Conservation (phyloP, 92 coral and sea anemone genomes). For the Epizoanthus illoricatus region DNA sequence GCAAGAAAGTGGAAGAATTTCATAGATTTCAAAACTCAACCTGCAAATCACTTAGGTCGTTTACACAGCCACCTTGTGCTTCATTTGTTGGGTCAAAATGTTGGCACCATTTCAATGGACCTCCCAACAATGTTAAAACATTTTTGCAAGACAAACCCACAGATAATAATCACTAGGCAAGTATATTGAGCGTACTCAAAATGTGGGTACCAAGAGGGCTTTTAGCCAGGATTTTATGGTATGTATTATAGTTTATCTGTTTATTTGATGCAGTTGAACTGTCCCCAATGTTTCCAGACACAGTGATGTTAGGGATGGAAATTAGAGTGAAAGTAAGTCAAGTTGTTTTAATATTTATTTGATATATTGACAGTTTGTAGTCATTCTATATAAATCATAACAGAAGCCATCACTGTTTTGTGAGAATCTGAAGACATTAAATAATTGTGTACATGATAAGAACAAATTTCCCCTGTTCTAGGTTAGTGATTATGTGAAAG, state of each 20-base stretch:
- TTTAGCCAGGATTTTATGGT: too few relatives aligned
- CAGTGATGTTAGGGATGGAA: conserved; percentile 97
- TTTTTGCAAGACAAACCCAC: too few relatives aligned
- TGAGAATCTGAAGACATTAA: neutral
- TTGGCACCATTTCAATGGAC: too few relatives aligned
- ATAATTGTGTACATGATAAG: neutral
- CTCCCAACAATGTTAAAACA: too few relatives aligned
- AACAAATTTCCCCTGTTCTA: conserved; percentile 9
- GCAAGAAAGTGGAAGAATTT: too few relatives aligned
- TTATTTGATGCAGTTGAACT: conserved; percentile 63
- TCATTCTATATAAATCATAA: neutral
- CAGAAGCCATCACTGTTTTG: neutral
- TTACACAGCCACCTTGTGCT: too few relatives aligned
- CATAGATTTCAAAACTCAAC: too few relatives aligned
- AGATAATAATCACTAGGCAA: too few relatives aligned
- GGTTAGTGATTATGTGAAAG: conserved; percentile 99
- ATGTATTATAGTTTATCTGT: neutral
- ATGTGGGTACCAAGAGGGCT: too few relatives aligned
- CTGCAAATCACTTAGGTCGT: too few relatives aligned
- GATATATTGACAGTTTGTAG: neutral
- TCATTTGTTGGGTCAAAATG: too few relatives aligned
- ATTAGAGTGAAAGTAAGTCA: conserved; percentile 82
- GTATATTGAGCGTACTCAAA: too few relatives aligned
- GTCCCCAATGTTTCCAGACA: conserved; percentile 84
- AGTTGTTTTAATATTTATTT: neutral